Evolutionary conservation across 2,113 vertebrate genomes (phyloP), one percentile per base, ranked within the genome.

Genomic region (Gallinago jamesoni): DNA sequence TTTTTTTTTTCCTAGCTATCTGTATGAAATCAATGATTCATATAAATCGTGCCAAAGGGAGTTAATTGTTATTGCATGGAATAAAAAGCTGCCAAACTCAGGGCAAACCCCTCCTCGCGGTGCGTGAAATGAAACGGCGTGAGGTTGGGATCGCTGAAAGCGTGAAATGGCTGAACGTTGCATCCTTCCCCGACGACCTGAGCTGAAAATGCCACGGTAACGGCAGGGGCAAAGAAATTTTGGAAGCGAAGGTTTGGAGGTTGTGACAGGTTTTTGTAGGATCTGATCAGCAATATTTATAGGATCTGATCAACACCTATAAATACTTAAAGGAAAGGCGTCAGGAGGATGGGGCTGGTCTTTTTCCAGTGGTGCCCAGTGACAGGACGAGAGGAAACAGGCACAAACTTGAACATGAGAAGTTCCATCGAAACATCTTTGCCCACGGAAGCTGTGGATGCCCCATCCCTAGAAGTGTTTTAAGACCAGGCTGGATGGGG

Each of bases 11-110:
- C n/a, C 57, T 84, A 92, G 45, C 72, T 93, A 69, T 90, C 94
- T 86, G 64, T 90, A 74, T 86, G n/a, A 90, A 95, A 95, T 96
- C 83, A 80, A 37, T 89, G 86, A 88, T 96, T 95, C 93, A 95
- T 79, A 50, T 60, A 73, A 89, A 77, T 89, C 31, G 82, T 69
- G 70, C 93, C 75, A 35, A 76, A 73, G 89, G 91, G 78, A 94
- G 45, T 76, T 89, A 94, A 85, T 95, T 90, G 91, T 69, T 87
- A 55, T 52, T 80, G 35, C 39, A 6, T 6, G 57, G 59, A 45
- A 24, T 66, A n/a, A 91, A 74, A 93, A 83, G 63, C 87, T 93
- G 84, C 77, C 93, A 94, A 68, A 94, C 47, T 75, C 7, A 59
- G 60, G 83, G 76, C 84, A 90, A 70, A 89, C 63, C 56, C 78